Percentiles rank a stretch among this genome's conserved stretches.
Evolutionary conservation across 1,140 invertebrate genomes (phyloP).

Genomic region (Akabosia matsudoensis): DNA sequence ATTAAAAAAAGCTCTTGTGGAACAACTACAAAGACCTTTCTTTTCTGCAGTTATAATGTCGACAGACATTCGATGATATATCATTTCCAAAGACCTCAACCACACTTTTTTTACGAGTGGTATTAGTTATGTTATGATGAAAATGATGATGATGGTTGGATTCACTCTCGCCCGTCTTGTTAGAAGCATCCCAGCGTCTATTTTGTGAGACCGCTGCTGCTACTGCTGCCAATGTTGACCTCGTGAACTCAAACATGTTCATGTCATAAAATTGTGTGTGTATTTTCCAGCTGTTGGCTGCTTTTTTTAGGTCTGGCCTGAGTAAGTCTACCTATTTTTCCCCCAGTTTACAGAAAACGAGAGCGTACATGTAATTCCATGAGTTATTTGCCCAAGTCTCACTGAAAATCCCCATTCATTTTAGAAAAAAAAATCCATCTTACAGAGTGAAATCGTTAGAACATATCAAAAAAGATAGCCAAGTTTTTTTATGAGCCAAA

Average conservation of each 20-base stretch:
- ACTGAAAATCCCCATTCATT: neutral
- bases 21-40: too few relatives aligned
- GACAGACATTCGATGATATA: neutral
- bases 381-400: neutral
- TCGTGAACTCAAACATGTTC: slow-evolving; percentile 16
- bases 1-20: too few relatives aligned
- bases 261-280: slow-evolving; percentile 20
- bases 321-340: too few relatives aligned
- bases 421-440: too few relatives aligned
- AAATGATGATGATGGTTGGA: neutral
- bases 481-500: too few relatives aligned
- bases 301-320: too few relatives aligned
- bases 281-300: slow-evolving; percentile 18
- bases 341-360: too few relatives aligned
- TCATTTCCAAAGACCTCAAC: neutral
- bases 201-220: neutral
- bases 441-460: too few relatives aligned
- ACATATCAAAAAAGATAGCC: too few relatives aligned
- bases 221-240: neutral
- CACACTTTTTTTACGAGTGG: neutral
- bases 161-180: neutral
- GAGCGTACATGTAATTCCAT: neutral
- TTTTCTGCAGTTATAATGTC: too few relatives aligned
- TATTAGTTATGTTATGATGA: neutral
- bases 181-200: too few relatives aligned